Base-by-base conservation (phyloP, 2,113 vertebrate genomes). In the Pygoscelis antarcticus region DNA sequence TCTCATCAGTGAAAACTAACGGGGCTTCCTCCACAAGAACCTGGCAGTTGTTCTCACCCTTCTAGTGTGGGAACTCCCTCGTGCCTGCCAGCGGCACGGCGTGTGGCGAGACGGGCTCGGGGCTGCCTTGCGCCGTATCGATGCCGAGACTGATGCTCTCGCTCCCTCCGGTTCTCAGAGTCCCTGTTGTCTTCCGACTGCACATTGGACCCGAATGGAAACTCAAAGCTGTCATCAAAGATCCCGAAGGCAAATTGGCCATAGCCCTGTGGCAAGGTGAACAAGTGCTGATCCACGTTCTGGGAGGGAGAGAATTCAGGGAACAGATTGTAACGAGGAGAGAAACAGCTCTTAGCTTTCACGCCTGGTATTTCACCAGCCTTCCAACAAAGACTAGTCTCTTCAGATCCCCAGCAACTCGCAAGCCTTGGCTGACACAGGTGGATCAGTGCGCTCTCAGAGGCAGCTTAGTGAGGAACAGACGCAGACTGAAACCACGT, bases 1-100 rank as follows among this genome's bases (percentile, higher is more conserved):
- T 6, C n/a, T 10, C 61, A 7, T 7, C 29, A 7, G 30, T 1
- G 62, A 62, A 10, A 32, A 80, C 18, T 1, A 32, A 3, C 0
- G 0, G 6, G 47, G 21, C 2, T 77, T 27, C 36, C n/a, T 49
- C 6, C 20, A 4, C 47, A 10, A 21, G 29, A 22, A 6, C 3
- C 6, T 4, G 2, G 26, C 26, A 2, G 19, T 0, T 2, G 16
- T 36, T 36, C 98, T 98, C 95, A 99, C 99, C 99, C 99, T 94
- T 99, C 99, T 87, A 99, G 97, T 7, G 99, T 99, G 44, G 99
- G 99, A 65, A 99, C 99, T 3, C 99, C 99, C 93, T 99, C 99
- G 10, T 99, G 99, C 96, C 99, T 98, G 95, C 99, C 99, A 16
- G 98, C 77, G 74, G 99, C 97, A n/a, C 99, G 98, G 68, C 99